Percentiles rank a stretch among this genome's conserved stretches.
These are phyloP conservation scores for Enteromius anoplus DNA, from an alignment of 2,797 vertebrate species.

Conservation along the genomic window DNA sequence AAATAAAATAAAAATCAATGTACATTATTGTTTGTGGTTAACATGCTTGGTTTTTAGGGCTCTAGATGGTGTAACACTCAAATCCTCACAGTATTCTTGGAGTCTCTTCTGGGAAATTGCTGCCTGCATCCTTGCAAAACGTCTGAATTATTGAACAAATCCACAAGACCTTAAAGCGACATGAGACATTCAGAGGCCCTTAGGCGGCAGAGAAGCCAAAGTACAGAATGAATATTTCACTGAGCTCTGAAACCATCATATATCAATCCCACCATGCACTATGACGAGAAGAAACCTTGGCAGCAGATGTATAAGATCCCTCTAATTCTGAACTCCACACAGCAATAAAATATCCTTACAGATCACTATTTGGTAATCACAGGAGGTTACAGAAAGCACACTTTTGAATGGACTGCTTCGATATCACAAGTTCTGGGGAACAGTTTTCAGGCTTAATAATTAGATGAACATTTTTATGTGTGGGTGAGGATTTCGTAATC, in stretches of 20 bases:
- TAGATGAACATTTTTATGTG: background rate
- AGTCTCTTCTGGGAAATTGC: slow-evolving; percentile 10
- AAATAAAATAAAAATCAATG: background rate
- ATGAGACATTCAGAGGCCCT: slow-evolving; percentile 35
- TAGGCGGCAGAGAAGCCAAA: slow-evolving; percentile 21
- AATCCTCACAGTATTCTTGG: background rate
- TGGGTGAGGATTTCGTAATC: background rate
- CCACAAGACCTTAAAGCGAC: slow-evolving; percentile 48
- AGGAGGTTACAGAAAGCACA: background rate
- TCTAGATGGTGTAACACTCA: background rate
- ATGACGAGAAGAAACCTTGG: background rate
- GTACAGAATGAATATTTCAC: slow-evolving; percentile 50
- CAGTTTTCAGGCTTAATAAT: background rate
- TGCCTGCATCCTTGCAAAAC: slow-evolving; percentile 38
- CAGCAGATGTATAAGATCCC: background rate
- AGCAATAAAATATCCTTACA: background rate
- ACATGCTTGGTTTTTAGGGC: background rate
- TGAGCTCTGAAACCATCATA: slow-evolving; percentile 12
- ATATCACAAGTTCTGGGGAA: background rate
- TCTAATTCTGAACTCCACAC: background rate
- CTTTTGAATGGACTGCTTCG: background rate
- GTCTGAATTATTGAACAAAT: slow-evolving; percentile 57
- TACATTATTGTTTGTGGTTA: background rate
- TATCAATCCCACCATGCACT: background rate
- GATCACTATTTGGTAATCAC: background rate